Evolutionary conservation across 1,140 invertebrate species (phyloP).

Genomic region (Leptopilina clavipes): DNA sequence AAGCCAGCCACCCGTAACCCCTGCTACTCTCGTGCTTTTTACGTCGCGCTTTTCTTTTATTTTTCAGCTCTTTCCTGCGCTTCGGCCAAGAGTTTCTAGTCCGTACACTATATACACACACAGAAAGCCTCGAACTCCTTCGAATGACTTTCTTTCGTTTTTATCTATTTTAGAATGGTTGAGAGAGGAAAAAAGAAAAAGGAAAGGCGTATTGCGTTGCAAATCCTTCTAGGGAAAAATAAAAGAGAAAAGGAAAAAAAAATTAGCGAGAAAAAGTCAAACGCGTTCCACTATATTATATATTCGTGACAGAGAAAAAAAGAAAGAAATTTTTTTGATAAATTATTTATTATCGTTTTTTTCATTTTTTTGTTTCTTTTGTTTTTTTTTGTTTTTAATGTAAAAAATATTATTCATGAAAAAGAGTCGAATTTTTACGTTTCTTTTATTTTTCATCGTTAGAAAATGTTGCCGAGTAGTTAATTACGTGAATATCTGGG

Average conservation of each 20-base stretch:
- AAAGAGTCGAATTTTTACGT: too few species aligned
- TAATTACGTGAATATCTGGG: conserved; percentile 64
- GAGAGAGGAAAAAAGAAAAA: conserved; percentile 35
- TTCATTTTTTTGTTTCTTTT: too few species aligned
- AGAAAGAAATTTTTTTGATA: neutral
- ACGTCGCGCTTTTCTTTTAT: conserved; percentile 60
- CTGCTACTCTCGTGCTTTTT: conserved; percentile 61
- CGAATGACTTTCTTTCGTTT: conserved; percentile 52
- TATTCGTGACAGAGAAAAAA: neutral
- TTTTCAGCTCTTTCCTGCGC: conserved; percentile 59
- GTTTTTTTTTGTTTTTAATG: too few species aligned
- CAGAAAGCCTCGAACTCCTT: conserved; percentile 67
- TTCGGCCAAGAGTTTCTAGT: conserved; percentile 63
- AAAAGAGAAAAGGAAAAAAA: conserved; percentile 25
- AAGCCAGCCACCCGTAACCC: conserved; percentile 54
- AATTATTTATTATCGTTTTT: too few species aligned
- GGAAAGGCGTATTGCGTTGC: conserved; percentile 14
- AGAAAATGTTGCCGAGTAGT: conserved; percentile 63
- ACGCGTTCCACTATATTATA: neutral
- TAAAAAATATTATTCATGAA: too few species aligned
- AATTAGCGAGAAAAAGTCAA: neutral
- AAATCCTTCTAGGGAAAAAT: conserved; percentile 25
- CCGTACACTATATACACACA: conserved; percentile 45
- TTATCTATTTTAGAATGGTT: conserved; percentile 22
- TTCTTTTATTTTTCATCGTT: too few species aligned